Evolutionary conservation across 2,888 invertebrate species (phyloP).

Genomic region (Ormyrus pomaceus): DNA sequence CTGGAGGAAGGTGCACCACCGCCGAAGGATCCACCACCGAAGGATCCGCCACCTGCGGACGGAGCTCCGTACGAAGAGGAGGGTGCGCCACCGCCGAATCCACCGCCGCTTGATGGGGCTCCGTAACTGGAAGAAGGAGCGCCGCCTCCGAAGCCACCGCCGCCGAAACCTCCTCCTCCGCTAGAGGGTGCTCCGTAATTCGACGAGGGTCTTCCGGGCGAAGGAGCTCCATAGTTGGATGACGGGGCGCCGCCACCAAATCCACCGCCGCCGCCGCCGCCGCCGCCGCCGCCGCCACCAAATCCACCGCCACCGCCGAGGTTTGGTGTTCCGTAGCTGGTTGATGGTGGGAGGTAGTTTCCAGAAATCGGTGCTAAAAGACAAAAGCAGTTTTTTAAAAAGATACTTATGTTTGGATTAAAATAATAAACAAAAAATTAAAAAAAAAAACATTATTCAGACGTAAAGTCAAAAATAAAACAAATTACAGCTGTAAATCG

Average conservation of each 20-base stretch:
- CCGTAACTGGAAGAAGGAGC: too few species aligned
- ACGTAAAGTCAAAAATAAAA: neutral
- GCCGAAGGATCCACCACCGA: constrained; percentile 66
- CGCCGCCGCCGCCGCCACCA: constrained; percentile 62
- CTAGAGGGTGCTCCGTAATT: constrained; percentile 69
- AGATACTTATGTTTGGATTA: neutral
- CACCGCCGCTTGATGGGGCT: too few species aligned
- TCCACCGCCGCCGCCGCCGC: constrained; percentile 61
- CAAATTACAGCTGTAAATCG: constrained; percentile 2
- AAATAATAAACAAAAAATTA: neutral
- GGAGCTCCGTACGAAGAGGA: constrained; percentile 76
- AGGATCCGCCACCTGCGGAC: constrained; percentile 75
- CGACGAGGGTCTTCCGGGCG: constrained; percentile 63
- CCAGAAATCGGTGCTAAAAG: constrained; percentile 77
- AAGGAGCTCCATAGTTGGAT: constrained; percentile 70
- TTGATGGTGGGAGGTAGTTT: constrained; percentile 80
- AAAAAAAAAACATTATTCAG: neutral
- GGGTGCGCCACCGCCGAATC: constrained; percentile 49
- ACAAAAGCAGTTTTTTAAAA: neutral
- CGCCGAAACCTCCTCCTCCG: constrained; percentile 66
- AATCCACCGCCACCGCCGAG: constrained; percentile 66
- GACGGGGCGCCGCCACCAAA: constrained; percentile 62
- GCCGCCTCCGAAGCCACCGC: constrained; percentile 58
- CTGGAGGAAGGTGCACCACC: constrained; percentile 66
- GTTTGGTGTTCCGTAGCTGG: constrained; percentile 75